These are phyloP conservation scores for Drosophila truncata DNA, from an alignment of 1,140 invertebrate species.

Conservation along the genomic window DNA sequence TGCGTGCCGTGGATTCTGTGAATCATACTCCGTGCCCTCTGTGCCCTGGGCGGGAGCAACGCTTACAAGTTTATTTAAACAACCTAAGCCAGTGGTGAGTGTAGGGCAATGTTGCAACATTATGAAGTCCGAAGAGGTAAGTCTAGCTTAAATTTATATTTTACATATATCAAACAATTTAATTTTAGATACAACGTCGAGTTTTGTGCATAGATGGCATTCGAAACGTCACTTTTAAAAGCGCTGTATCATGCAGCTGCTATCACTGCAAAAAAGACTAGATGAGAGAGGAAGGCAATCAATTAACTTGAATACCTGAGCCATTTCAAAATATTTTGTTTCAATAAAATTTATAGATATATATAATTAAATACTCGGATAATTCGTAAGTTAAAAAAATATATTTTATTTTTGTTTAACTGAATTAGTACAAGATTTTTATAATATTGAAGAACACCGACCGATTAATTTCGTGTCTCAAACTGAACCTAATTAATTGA, in stretches of 20 bases:
- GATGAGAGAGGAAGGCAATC: not conserved
- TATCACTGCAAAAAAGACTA: constrained; percentile 94
- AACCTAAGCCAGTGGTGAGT: constrained; percentile 89
- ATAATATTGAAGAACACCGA: too few species aligned
- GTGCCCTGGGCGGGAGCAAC: constrained; percentile 87
- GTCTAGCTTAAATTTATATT: constrained; percentile 36
- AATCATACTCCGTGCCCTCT: constrained; percentile 91
- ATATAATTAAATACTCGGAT: too few species aligned
- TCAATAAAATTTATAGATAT: constrained; percentile 31
- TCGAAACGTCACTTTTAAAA: constrained; percentile 92
- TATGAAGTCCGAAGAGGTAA: constrained; percentile 93
- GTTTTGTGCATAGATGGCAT: constrained; percentile 92
- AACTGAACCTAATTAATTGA: too few species aligned
- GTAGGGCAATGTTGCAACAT: constrained; percentile 96
- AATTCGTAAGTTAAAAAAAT: too few species aligned
- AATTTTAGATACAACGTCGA: constrained; percentile 76
- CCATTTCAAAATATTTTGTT: constrained; percentile 9
- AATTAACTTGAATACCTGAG: constrained; percentile 24
- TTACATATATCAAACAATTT: not conserved
- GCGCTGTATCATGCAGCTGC: constrained; percentile 92
- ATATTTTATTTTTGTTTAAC: too few species aligned
- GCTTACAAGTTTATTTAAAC: constrained; percentile 86
- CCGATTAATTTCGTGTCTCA: too few species aligned
- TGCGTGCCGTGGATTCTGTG: constrained; percentile 94
- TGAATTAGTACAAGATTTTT: too few species aligned